phyloP scores from a whole-genome alignment of 37 sponge, comb jelly and placozoan genomes.

The Dysidea cf. avara region DNA sequence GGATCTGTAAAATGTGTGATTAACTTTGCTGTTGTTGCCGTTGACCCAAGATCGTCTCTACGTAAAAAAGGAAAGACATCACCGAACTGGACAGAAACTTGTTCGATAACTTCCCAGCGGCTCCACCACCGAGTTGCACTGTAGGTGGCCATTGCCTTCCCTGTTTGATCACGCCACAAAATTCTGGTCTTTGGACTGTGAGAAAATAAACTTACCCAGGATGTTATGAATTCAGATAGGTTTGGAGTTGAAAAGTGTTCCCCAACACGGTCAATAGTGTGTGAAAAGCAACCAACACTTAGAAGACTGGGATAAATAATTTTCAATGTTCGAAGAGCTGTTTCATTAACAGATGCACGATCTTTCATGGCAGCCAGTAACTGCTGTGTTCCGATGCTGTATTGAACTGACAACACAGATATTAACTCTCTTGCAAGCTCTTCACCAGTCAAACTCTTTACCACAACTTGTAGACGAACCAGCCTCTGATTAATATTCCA shows the following conservation, averaged over 20 bases:
- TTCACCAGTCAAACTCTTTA: constrained; percentile 21
- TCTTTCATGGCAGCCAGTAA: no score
- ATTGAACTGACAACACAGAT: background rate
- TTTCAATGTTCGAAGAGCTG: no score
- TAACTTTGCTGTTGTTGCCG: constrained; percentile 10
- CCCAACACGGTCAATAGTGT: no score
- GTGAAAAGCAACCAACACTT: no score
- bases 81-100: constrained; percentile 21
- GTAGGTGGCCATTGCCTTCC: constrained; percentile 30
- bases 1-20: constrained; percentile 6
- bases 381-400: no score
- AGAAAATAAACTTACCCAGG: constrained; percentile 36
- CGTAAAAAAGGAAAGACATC: constrained; percentile 30
- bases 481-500: no score
- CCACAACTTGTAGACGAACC: constrained; percentile 17
- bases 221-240: constrained; percentile 16
- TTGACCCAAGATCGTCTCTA: background rate
- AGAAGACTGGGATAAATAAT: constrained; percentile 28
- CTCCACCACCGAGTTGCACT: no score
- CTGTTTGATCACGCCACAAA: no score
- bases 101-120: no score
- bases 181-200: constrained; percentile 48
- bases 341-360: background rate
- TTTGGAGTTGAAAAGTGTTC: constrained; percentile 23
- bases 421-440: no score